Conservation (phyloP, 2,113 vertebrate genomes). For the Cichladusa arquata region DNA sequence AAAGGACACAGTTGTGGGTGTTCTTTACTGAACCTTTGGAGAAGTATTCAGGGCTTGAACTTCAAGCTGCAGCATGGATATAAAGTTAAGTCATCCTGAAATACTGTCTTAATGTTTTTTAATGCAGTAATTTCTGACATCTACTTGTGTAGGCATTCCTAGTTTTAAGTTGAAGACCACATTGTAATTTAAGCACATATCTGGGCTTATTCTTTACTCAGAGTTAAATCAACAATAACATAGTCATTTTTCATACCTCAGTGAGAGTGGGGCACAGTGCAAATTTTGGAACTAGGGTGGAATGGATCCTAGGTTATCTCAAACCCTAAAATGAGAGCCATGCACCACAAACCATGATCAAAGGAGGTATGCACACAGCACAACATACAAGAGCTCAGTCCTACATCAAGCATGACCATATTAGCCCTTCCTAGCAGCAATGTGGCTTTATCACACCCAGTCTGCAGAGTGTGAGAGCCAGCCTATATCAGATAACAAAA, state of each 20-base stretch:
- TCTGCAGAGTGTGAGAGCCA: background rate
- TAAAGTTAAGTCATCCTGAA: background rate
- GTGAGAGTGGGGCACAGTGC: accelerated
- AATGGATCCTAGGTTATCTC: background rate
- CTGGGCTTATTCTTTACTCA: background rate
- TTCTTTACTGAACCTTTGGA: background rate
- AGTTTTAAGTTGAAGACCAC: background rate
- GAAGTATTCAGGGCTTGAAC: background rate
- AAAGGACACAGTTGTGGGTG: background rate
- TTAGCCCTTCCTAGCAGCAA: background rate
- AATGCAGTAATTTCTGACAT: background rate
- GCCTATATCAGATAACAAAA: background rate
- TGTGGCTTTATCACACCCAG: background rate
- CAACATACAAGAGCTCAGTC: background rate
- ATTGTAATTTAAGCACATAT: background rate
- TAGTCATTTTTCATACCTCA: background rate
- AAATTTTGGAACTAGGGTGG: background rate
- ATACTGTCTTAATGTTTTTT: background rate
- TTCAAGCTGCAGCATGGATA: accelerated
- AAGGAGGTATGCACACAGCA: accelerated
- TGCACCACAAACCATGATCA: background rate
- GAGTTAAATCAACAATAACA: background rate
- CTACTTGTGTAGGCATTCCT: background rate
- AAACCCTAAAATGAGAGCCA: background rate
- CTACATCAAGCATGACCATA: accelerated